Evolutionary conservation across 2,888 invertebrate species (phyloP).

Genomic region (Tipula helvola): DNA sequence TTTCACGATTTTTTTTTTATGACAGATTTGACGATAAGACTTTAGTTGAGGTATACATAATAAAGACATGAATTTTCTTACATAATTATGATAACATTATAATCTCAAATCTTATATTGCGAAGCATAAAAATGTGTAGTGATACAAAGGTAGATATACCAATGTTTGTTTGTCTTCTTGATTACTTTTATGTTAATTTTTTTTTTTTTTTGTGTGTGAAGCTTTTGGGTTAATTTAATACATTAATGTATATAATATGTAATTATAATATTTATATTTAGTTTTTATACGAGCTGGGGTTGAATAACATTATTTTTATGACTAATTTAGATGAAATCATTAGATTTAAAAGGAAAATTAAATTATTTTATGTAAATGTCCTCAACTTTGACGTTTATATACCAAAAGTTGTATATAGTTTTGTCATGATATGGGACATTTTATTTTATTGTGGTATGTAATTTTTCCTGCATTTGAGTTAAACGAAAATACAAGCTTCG

Average conservation of each 20-base stretch:
- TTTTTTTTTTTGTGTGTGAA: not conserved
- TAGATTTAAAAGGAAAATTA: not conserved
- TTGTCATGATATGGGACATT: not conserved
- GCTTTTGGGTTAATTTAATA: not conserved
- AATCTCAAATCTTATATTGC: not conserved
- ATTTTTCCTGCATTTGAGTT: not conserved
- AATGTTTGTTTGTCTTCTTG: not conserved
- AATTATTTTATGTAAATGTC: not conserved
- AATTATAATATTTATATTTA: not conserved
- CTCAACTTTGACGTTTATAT: not conserved
- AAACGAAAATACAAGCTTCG: not conserved
- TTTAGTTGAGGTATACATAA: not conserved
- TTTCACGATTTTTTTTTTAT: not conserved
- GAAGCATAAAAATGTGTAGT: not conserved
- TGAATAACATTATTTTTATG: not conserved
- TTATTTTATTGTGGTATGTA: not conserved
- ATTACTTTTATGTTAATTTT: not conserved
- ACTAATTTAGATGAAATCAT: not conserved
- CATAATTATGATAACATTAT: not conserved
- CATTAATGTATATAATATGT: not conserved
- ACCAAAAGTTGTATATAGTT: not conserved
- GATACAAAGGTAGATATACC: not conserved
- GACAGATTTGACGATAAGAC: not conserved
- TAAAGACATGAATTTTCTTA: not conserved
- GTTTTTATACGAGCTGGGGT: not conserved